Percentiles rank a stretch among this genome's conserved stretches.
Conservation (phyloP, 2,113 vertebrate genomes). For the Symphodus melops region DNA sequence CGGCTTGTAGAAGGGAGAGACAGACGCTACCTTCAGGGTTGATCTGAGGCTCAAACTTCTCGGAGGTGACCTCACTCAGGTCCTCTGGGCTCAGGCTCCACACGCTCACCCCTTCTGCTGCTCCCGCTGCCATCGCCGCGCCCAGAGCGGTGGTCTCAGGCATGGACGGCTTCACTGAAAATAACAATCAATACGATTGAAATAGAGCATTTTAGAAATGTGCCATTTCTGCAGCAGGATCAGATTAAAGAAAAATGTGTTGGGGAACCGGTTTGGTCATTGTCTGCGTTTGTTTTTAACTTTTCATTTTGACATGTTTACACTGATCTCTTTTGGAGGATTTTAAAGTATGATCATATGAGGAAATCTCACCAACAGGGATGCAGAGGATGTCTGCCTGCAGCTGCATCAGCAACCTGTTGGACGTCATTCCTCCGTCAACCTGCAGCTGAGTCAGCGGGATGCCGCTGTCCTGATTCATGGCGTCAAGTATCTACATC, state of each 20-base stretch:
- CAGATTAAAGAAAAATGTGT: too few species aligned
- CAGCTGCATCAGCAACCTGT: constrained; percentile 94
- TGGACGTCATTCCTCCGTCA: constrained; percentile 95
- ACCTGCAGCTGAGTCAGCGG: constrained; percentile 92
- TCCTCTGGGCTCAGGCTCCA: constrained; percentile 91
- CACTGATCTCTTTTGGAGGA: not conserved
- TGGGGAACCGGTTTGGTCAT: not conserved
- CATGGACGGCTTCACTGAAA: constrained; percentile 94
- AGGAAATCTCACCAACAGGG: constrained; percentile 88
- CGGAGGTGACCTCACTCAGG: constrained; percentile 89
- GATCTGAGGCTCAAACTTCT: constrained; percentile 95
- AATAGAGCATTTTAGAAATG: not conserved
- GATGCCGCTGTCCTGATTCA: constrained; percentile 94
- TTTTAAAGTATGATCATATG: not conserved
- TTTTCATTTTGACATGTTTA: not conserved
- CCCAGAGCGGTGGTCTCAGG: constrained; percentile 94
- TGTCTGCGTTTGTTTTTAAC: too few species aligned
- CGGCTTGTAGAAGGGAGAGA: constrained; percentile 45
- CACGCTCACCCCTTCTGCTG: constrained; percentile 93
- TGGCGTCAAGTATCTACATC: constrained; percentile 92
- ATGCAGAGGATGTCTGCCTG: constrained; percentile 95
- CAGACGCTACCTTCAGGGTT: constrained; percentile 86
- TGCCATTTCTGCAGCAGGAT: too few species aligned
- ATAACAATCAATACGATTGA: not conserved
- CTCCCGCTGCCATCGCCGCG: constrained; percentile 94